Evolutionary conservation across 2,888 invertebrate species (phyloP).

Genomic region (Crioceris asparagi): DNA sequence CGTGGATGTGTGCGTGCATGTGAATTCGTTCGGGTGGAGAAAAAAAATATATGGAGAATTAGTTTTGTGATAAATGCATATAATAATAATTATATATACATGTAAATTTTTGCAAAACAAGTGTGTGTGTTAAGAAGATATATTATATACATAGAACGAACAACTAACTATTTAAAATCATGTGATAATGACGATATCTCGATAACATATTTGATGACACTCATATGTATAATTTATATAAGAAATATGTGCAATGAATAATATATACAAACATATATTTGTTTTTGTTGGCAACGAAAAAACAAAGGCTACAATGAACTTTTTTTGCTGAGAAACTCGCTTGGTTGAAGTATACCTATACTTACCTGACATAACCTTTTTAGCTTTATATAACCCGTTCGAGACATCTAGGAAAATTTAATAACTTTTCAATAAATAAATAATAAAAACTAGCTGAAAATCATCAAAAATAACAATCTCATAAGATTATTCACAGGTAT

Average conservation of each 20-base stretch:
- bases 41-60: no score
- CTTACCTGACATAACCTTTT: conserved; percentile 1
- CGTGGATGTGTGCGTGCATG: conserved; percentile 7
- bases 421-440: no score
- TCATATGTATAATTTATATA: conserved; percentile 18
- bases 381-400: background rate
- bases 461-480: no score
- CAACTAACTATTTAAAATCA: conserved; percentile 25
- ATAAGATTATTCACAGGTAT: no score
- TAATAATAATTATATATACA: conserved; percentile 11
- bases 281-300: conserved; percentile 34
- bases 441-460: no score
- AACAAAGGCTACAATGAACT: conserved; percentile 30
- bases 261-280: no score
- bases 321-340: conserved; percentile 23
- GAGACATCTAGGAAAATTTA: background rate
- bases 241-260: conserved; percentile 31
- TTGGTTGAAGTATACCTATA: conserved; percentile 16
- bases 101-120: conserved; percentile 20
- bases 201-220: conserved; percentile 24
- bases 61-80: conserved; percentile 17
- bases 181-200: conserved; percentile 37
- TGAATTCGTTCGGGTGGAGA: no score
- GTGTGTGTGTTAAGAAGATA: conserved; percentile 20
- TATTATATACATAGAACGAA: conserved; percentile 19